These are phyloP conservation scores for Endotricha flammealis DNA, from an alignment of 2,888 invertebrate species.

Conservation along the genomic window DNA sequence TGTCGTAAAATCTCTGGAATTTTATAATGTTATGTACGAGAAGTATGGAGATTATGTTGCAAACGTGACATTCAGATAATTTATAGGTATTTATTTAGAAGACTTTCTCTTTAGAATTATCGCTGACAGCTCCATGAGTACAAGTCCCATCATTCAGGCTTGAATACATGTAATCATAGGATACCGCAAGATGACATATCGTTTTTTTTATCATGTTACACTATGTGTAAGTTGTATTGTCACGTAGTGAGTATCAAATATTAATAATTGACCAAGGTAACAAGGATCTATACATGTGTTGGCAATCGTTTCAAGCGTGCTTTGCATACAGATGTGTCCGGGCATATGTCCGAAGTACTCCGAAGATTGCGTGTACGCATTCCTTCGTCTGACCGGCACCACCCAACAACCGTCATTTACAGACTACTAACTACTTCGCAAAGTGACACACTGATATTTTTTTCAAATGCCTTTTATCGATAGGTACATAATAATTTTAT, in stretches of 20 bases:
- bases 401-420: slow-evolving; percentile 28
- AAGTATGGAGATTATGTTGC: no score
- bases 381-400: slow-evolving; percentile 38
- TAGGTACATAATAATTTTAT: no score
- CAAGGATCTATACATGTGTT: slow-evolving; percentile 54
- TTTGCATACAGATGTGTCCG: slow-evolving; percentile 59
- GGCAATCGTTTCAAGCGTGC: slow-evolving; percentile 50
- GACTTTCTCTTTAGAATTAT: neutral
- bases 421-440: slow-evolving; percentile 23
- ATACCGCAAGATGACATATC: neutral
- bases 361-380: slow-evolving; percentile 60
- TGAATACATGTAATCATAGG: neutral
- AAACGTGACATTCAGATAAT: no score
- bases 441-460: slow-evolving; percentile 26
- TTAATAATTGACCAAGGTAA: slow-evolving; percentile 56
- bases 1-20: no score
- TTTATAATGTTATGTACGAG: no score
- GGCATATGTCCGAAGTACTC: no score
- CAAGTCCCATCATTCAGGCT: neutral
- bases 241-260: slow-evolving; percentile 42
- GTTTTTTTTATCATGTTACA: neutral
- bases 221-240: slow-evolving; percentile 18
- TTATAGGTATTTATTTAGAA: no score
- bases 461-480: no score
- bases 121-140: neutral